phyloP scores from a whole-genome alignment of 1,140 invertebrate species.

The Helicorthomorpha holstii region DNA sequence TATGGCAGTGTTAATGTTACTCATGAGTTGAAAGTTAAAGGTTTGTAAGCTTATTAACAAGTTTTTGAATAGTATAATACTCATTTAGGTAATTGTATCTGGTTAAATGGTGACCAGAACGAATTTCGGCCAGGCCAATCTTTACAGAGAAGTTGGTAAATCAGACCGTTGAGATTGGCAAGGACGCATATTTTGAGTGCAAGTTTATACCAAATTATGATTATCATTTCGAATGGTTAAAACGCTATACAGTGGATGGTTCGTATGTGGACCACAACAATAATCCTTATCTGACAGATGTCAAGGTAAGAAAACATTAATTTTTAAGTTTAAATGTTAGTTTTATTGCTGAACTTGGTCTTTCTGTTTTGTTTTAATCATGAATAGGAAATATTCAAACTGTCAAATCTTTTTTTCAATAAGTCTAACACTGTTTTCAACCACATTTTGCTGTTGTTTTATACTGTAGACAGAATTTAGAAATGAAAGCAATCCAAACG shows the following conservation, averaged over 20 bases:
- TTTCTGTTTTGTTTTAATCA: too few relatives aligned
- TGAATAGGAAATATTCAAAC: too few relatives aligned
- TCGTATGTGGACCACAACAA: constrained; percentile 17
- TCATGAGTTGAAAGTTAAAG: constrained; percentile 68
- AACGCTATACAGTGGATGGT: constrained; percentile 31
- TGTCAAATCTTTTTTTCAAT: too few relatives aligned
- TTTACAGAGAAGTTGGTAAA: constrained; percentile 51
- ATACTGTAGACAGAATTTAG: constrained; percentile 6
- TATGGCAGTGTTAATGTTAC: constrained; percentile 83
- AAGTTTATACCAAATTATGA: constrained; percentile 56
- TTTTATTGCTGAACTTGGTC: too few relatives aligned
- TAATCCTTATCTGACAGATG: constrained; percentile 18
- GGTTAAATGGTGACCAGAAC: too few relatives aligned
- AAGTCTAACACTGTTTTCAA: too few relatives aligned
- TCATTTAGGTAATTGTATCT: too few relatives aligned
- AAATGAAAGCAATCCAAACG: constrained; percentile 36
- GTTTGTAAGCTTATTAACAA: too few relatives aligned
- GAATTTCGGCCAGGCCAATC: constrained; percentile 56
- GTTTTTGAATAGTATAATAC: too few relatives aligned
- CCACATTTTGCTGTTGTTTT: too few relatives aligned
- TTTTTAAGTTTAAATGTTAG: too few relatives aligned
- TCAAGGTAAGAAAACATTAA: constrained; percentile 11
- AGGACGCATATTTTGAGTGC: constrained; percentile 49
- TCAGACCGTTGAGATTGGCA: constrained; percentile 46
- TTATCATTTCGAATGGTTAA: constrained; percentile 55